Conservation (phyloP, 2,797 vertebrate genomes). For the Rhynchonycteris naso region DNA sequence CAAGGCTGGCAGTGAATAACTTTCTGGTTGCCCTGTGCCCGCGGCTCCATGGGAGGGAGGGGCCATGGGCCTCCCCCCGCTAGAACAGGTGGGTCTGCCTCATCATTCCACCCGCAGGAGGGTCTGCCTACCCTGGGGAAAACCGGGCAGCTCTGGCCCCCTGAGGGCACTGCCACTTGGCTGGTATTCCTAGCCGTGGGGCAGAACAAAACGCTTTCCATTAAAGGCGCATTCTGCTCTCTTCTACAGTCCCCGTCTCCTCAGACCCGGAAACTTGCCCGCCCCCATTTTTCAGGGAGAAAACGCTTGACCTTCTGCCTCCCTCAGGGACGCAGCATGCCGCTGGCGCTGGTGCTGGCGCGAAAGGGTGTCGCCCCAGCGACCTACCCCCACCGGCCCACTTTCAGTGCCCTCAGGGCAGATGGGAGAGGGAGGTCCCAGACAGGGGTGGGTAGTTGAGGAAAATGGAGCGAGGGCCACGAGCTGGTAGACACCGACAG, state of each 20-base stretch:
- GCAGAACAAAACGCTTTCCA: neutral
- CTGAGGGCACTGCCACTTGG: neutral
- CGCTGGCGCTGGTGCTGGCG: rapidly evolving
- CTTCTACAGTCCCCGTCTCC: neutral
- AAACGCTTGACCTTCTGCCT: neutral
- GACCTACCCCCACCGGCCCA: rapidly evolving
- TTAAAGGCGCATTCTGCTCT: neutral
- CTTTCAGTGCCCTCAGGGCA: neutral
- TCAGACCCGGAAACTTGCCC: no score
- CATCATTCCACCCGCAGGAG: neutral
- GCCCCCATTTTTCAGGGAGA: rapidly evolving
- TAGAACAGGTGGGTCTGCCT: neutral
- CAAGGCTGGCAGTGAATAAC: neutral
- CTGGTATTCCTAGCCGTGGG: neutral
- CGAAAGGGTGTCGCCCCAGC: rapidly evolving
- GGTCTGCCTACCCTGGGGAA: neutral
- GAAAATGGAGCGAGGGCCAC: neutral
- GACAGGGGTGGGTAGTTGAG: neutral
- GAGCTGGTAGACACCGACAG: rapidly evolving
- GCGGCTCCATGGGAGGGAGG: neutral
- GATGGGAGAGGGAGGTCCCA: neutral
- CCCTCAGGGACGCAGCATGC: neutral
- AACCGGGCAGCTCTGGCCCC: neutral
- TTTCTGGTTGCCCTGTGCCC: neutral
- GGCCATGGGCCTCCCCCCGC: neutral